Percentiles rank a stretch among this genome's conserved stretches.
Conservation (phyloP, 2,888 invertebrate genomes). For the Lydus trimaculatus region DNA sequence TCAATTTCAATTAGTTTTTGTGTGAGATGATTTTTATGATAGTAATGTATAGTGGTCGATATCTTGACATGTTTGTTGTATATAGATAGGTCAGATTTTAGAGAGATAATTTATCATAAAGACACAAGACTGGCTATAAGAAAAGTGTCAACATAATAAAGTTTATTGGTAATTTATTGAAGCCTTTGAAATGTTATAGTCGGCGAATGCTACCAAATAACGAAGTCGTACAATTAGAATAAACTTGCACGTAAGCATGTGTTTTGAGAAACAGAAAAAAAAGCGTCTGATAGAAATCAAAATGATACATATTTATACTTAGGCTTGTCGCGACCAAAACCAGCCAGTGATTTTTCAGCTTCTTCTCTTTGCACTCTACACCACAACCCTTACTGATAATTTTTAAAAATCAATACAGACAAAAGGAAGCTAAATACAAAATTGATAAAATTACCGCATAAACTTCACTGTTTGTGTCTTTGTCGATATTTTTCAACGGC, state of each 20-base stretch:
- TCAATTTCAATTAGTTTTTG: slow-evolving; percentile 23
- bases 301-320: slow-evolving; percentile 64
- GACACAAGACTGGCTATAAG: slow-evolving; percentile 17
- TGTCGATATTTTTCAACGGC: slow-evolving; percentile 63
- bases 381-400: slow-evolving; percentile 68
- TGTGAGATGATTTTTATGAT: not conserved
- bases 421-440: not conserved
- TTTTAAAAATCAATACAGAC: not conserved
- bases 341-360: slow-evolving; percentile 69
- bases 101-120: slow-evolving; percentile 26
- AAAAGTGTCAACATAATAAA: slow-evolving; percentile 38
- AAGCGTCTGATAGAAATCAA: not conserved
- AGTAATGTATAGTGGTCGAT: not conserved
- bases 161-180: slow-evolving; percentile 40
- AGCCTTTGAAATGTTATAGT: slow-evolving; percentile 29
- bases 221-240: slow-evolving; percentile 22
- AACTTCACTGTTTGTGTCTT: slow-evolving; percentile 40
- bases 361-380: slow-evolving; percentile 70
- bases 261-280: not conserved
- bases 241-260: not conserved
- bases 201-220: slow-evolving; percentile 15
- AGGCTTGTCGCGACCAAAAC: slow-evolving; percentile 71
- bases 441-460: slow-evolving; percentile 44
- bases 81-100: not conserved
- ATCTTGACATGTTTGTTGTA: not conserved